A percentile compares a stretch with the other conserved stretches of the same genome.
Evolutionary conservation across 2,113 vertebrate genomes (phyloP).

Genomic region (Grallaria varia): DNA sequence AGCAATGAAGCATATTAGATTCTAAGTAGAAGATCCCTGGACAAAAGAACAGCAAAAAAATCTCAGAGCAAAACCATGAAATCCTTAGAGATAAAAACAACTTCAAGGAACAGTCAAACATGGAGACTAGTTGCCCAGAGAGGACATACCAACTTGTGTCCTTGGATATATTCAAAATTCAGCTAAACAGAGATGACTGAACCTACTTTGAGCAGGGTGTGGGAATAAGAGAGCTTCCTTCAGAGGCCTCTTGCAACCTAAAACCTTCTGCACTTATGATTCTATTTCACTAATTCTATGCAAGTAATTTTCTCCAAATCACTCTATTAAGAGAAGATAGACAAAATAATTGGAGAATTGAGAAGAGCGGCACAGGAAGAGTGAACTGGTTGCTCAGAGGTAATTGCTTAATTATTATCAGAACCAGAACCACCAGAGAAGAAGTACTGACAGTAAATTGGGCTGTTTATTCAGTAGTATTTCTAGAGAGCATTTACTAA

Average conservation of each 20-base stretch:
- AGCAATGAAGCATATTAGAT: not conserved
- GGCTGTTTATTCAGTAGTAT: not conserved
- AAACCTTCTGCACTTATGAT: not conserved
- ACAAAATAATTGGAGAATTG: constrained; percentile 14
- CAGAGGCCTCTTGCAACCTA: not conserved
- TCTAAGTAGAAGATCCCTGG: not conserved
- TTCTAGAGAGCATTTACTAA: not conserved
- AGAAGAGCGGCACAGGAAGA: not conserved
- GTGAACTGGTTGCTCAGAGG: not conserved
- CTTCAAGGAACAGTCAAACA: not conserved
- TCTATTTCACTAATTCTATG: not conserved
- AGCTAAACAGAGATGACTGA: not conserved
- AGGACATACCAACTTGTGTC: not conserved
- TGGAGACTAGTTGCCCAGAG: not conserved
- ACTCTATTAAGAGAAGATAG: not conserved
- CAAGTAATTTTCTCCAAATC: constrained; percentile 10
- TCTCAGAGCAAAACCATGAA: not conserved
- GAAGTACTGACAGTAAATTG: not conserved
- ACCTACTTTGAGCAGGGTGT: not conserved
- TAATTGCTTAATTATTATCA: constrained; percentile 39
- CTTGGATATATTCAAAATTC: not conserved
- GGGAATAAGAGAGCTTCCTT: not conserved
- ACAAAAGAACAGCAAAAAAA: not conserved
- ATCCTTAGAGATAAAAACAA: not conserved
- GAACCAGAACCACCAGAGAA: constrained; percentile 5